A percentile compares a stretch with the other conserved stretches of the same genome.
Evolutionary conservation across 2,888 invertebrate genomes (phyloP).

Genomic region (Hipparchia semele): DNA sequence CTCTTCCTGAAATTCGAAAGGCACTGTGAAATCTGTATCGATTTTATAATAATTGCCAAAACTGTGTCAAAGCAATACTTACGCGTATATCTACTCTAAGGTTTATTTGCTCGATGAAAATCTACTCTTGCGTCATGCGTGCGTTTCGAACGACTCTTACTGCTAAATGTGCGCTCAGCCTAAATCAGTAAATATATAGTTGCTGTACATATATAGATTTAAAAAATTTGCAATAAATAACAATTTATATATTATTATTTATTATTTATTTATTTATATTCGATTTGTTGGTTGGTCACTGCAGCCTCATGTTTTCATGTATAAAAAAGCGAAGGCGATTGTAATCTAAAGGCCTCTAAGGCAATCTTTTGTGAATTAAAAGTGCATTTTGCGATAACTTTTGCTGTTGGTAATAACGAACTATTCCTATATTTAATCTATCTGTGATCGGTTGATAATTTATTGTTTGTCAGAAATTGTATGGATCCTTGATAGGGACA

Average conservation of each 20-base stretch:
- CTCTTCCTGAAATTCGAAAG: no score
- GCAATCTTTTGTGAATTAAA: background rate
- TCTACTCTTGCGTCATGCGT: background rate
- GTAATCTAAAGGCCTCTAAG: background rate
- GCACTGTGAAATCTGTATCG: no score
- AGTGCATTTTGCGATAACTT: no score
- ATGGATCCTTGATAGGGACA: no score
- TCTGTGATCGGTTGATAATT: no score
- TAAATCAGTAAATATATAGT: conserved; percentile 19
- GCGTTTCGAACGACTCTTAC: background rate
- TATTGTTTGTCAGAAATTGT: no score
- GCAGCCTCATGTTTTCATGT: conserved; percentile 22
- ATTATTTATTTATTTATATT: conserved; percentile 1
- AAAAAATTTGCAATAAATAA: conserved; percentile 20
- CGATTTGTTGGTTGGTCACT: conserved; percentile 25
- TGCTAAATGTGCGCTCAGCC: conserved; percentile 4
- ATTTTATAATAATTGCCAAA: no score
- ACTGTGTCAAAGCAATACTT: no score
- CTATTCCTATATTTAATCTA: no score
- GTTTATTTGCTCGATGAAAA: no score
- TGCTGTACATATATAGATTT: conserved; percentile 16
- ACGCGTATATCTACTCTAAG: no score
- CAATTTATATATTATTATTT: conserved; percentile 17
- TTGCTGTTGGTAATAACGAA: no score
- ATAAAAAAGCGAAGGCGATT: background rate